Percentiles rank a stretch among this genome's conserved stretches.
These are phyloP conservation scores for Bombyx mori DNA, from an alignment of 1,140 invertebrate genomes.

Conservation along the genomic window DNA sequence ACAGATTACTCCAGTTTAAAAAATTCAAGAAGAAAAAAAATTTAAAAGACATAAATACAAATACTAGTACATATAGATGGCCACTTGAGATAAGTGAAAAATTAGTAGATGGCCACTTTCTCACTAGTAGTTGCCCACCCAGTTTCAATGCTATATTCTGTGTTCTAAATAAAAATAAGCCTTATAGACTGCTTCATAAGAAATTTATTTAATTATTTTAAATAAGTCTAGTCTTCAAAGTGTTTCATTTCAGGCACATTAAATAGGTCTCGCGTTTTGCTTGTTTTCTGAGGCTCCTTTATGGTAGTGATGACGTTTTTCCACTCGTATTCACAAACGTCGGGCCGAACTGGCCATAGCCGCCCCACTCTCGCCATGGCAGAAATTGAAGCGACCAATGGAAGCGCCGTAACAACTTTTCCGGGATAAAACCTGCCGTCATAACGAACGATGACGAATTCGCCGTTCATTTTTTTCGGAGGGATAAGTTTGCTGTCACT, in stretches of 20 bases:
- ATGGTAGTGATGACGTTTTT: constrained; percentile 5
- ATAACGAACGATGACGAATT: constrained; percentile 8
- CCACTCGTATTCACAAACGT: constrained; percentile 5
- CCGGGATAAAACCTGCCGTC: constrained; percentile 7
- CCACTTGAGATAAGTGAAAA: constrained; percentile 3
- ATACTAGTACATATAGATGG: background rate
- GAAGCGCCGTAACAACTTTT: constrained; percentile 6
- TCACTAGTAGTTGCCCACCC: constrained; percentile 3
- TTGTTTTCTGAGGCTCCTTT: constrained; percentile 2
- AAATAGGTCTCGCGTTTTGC: constrained; percentile 1
- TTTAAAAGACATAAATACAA: background rate
- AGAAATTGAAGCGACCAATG: constrained; percentile 1
- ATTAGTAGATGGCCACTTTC: constrained; percentile 3
- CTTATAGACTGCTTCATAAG: constrained; percentile 3
- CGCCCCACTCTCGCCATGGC: background rate
- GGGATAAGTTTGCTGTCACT: background rate
- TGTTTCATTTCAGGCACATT: constrained; percentile 3
- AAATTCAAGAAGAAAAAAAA: too few species aligned
- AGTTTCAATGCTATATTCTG: constrained; percentile 2
- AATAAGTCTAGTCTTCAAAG: constrained; percentile 1
- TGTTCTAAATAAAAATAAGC: constrained; percentile 3
- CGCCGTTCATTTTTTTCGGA: background rate
- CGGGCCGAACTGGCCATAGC: constrained; percentile 2
- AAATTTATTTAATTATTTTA: constrained; percentile 2
- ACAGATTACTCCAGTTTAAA: background rate